Percentiles rank a stretch among this genome's conserved stretches.
Conservation (phyloP, 1,140 invertebrate genomes). For the Aleiodes sp. region DNA sequence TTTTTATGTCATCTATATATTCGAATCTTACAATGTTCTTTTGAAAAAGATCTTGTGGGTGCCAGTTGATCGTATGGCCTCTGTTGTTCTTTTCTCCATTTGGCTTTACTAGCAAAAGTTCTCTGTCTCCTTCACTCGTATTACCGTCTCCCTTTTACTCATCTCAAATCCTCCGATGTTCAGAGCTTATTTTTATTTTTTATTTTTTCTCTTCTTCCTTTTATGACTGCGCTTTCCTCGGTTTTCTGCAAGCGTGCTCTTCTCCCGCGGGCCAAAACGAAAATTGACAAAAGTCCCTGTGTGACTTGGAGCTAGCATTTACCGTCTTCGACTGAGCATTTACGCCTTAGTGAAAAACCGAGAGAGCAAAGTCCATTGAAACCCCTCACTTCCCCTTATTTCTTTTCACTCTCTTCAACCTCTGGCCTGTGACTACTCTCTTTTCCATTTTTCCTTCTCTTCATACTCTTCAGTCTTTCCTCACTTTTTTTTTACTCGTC, state of each 20-base stretch:
- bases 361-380: slow-evolving; percentile 46
- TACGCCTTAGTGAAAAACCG: slow-evolving; percentile 45
- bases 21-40: background rate
- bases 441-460: background rate
- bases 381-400: slow-evolving; percentile 19
- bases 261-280: slow-evolving; percentile 35
- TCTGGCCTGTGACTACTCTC: no score
- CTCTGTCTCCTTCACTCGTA: slow-evolving; percentile 40
- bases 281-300: slow-evolving; percentile 43
- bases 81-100: background rate
- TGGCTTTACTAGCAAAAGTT: background rate
- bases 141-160: slow-evolving; percentile 36
- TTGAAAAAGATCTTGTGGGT: background rate
- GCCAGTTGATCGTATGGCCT: background rate
- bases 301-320: slow-evolving; percentile 1
- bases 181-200: slow-evolving; percentile 6
- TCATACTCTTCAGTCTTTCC: background rate
- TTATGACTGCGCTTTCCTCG: slow-evolving; percentile 11
- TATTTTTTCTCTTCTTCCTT: background rate
- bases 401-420: slow-evolving; percentile 24
- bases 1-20: background rate
- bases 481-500: background rate
- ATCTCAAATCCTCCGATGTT: background rate
- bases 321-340: slow-evolving; percentile 25
- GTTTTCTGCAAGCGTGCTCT: background rate